A percentile compares a stretch with the other conserved stretches of the same genome.
Conservation (phyloP, 1,140 invertebrate species). For the Brachionus angularis region DNA sequence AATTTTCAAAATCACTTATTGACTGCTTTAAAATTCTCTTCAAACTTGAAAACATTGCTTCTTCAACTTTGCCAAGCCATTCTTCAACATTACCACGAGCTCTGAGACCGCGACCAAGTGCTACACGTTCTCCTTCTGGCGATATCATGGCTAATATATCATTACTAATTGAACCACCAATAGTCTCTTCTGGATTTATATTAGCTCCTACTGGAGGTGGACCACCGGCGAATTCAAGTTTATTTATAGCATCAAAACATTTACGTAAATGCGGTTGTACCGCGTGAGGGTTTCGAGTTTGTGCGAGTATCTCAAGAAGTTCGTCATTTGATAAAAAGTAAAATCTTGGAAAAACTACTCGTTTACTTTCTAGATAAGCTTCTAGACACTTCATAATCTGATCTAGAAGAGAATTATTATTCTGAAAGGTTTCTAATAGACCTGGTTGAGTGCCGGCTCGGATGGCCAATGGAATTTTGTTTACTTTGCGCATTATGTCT, state of each 20-base stretch:
- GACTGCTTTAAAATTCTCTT: conserved; percentile 60
- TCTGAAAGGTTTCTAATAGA: conserved; percentile 57
- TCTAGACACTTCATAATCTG: conserved; percentile 60
- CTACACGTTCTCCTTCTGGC: conserved; percentile 39
- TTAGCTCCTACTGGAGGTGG: conserved; percentile 45
- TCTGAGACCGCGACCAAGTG: not conserved
- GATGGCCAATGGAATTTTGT: conserved; percentile 56
- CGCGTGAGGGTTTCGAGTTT: conserved; percentile 76
- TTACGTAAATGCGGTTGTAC: conserved; percentile 81
- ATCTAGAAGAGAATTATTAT: conserved; percentile 58
- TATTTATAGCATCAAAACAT: conserved; percentile 73
- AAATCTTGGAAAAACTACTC: conserved; percentile 58
- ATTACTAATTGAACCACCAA: conserved; percentile 3
- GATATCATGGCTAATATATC: conserved; percentile 44
- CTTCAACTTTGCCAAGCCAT: conserved; percentile 59
- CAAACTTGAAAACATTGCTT: conserved; percentile 64
- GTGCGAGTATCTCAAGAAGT: conserved; percentile 58
- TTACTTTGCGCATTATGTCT: conserved; percentile 68
- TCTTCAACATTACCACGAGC: conserved; percentile 45
- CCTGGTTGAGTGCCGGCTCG: conserved; percentile 57
- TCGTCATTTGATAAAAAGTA: conserved; percentile 60
- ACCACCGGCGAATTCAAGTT: conserved; percentile 70
- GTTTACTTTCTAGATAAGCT: conserved; percentile 58
- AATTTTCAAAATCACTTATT: conserved; percentile 64
- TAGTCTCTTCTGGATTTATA: conserved; percentile 30